Base-by-base conservation (phyloP, 2,888 invertebrate species). In the Belgica antarctica region DNA sequence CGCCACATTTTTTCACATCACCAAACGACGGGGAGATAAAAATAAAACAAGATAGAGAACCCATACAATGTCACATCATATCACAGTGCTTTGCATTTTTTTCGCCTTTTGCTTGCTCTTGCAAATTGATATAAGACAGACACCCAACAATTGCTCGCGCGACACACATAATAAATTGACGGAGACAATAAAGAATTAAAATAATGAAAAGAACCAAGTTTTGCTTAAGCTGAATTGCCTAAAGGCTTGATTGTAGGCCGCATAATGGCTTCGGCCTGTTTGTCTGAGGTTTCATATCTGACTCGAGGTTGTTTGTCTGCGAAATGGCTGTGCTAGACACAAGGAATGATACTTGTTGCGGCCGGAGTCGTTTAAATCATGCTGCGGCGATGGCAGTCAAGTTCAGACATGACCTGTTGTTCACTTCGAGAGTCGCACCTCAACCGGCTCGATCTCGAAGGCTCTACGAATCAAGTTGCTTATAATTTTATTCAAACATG, bases 171-270 rank as follows among this genome's bases (percentile, higher is more conserved):
- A 62, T 62, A 62, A 62, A 62, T 62, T 62, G 62, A 28, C 34
- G 34, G 62, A 62, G 63, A 63, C 63, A 63, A 63, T 63, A 63
- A 63, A 41, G 63, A 36, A 63, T 63, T 63, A 63, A 63, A 41
- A 52, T 22, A 22, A 52, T 22, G 17, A 52, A n/a, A 22, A 52
- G 22, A 22, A 52, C 17, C 7, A 22, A 17, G 22, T 19, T 19
- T 63, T 36, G 34, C 41, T 28, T 15, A 36, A 34, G 41, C 41
- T 36, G n/a, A 24, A 62, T 15, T 36, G 63, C 41, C 63, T 63
- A 36, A 63, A 63, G 63, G 63, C 63, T 3, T 17, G 17, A 12
- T 17, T 52, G 52, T 10, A 52, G n/a, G 15, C 15, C 10, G 10
- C 34, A 34, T 34, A 34, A 34, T 34, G 34, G 7, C 7, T 12